A percentile compares a stretch with the other conserved stretches of the same genome.
phyloP scores from a whole-genome alignment of 1,140 invertebrate genomes.

The Tenebrio molitor region DNA sequence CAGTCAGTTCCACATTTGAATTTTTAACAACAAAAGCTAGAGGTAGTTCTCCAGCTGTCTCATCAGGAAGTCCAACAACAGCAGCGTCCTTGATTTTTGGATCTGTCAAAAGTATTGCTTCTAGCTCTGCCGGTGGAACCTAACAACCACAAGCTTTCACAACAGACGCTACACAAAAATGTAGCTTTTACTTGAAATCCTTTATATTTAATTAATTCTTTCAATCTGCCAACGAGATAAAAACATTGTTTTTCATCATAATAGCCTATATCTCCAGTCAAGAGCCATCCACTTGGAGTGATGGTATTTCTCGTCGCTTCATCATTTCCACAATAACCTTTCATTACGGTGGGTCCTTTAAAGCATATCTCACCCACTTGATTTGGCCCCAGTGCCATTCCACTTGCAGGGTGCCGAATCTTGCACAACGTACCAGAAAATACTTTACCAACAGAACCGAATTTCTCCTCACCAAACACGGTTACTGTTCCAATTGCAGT shows the following conservation, averaged over 20 bases:
- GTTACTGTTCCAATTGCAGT: background rate
- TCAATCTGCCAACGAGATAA: slow-evolving; percentile 81
- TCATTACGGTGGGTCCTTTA: slow-evolving; percentile 73
- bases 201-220: slow-evolving; percentile 87
- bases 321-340: slow-evolving; percentile 73
- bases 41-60: slow-evolving; percentile 75
- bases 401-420: slow-evolving; percentile 73
- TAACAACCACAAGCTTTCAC: background rate
- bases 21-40: slow-evolving; percentile 73
- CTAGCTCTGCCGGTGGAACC: slow-evolving; percentile 80
- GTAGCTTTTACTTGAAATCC: slow-evolving; percentile 73
- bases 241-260: slow-evolving; percentile 77
- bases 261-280: slow-evolving; percentile 83
- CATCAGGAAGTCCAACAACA: slow-evolving; percentile 79
- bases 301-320: slow-evolving; percentile 74
- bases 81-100: slow-evolving; percentile 77
- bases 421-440: slow-evolving; percentile 70
- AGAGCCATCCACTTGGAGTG: slow-evolving; percentile 78
- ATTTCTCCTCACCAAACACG: background rate
- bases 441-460: slow-evolving; percentile 56
- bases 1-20: slow-evolving; percentile 64
- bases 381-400: slow-evolving; percentile 71
- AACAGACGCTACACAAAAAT: no score
- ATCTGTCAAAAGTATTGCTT: slow-evolving; percentile 77
- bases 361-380: slow-evolving; percentile 78